Evolutionary conservation across 2,888 invertebrate species (phyloP).

Genomic region (Chirona hameri): DNA sequence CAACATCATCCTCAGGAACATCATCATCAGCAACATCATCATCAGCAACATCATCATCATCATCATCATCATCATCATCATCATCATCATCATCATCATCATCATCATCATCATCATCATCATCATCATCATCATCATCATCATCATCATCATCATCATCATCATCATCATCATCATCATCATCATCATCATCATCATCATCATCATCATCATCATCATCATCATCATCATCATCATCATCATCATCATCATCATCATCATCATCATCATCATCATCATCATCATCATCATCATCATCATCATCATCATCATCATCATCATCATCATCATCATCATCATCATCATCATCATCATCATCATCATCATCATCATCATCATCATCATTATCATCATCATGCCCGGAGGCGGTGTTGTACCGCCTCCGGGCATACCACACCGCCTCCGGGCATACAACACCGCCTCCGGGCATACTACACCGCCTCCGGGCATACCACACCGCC

Average conservation of each 20-base stretch:
- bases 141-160: conserved; percentile 22
- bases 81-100: conserved; percentile 22
- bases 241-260: conserved; percentile 22
- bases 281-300: neutral
- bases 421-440: too few species aligned
- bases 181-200: conserved; percentile 22
- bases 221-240: conserved; percentile 22
- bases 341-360: neutral
- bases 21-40: too few species aligned
- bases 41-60: too few species aligned
- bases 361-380: too few species aligned
- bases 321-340: neutral
- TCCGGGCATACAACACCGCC: too few species aligned
- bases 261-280: too few species aligned
- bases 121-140: conserved; percentile 22
- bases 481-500: too few species aligned
- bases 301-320: neutral
- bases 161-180: conserved; percentile 22
- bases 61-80: conserved; percentile 22
- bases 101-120: conserved; percentile 22
- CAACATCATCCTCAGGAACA: too few species aligned
- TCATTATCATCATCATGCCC: too few species aligned
- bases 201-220: conserved; percentile 22
- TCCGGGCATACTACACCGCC: too few species aligned
- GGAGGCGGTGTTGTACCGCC: too few species aligned